These are phyloP conservation scores for Liolophura sinensis DNA, from an alignment of 1,140 invertebrate genomes.

Conservation along the genomic window DNA sequence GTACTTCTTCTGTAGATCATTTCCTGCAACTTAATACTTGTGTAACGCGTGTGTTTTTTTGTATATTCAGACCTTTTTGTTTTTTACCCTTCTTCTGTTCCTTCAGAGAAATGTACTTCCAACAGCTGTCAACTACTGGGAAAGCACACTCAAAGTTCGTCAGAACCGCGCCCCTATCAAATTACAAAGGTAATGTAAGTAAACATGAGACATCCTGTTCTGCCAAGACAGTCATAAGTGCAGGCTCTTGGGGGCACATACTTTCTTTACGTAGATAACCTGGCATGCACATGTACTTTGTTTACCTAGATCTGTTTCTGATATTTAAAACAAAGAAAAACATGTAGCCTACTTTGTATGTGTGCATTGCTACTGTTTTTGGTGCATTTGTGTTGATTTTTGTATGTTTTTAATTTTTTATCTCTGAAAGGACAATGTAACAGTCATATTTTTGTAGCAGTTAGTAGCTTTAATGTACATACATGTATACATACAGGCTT, in stretches of 20 bases:
- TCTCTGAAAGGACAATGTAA: neutral
- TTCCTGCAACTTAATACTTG: too few relatives aligned
- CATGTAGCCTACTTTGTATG: neutral
- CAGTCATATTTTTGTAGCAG: too few relatives aligned
- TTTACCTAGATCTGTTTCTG: neutral
- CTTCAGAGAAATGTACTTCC: slow-evolving; percentile 77
- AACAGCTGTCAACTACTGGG: slow-evolving; percentile 91
- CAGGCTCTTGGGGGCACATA: neutral
- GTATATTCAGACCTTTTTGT: slow-evolving; percentile 7
- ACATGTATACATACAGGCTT: too few relatives aligned
- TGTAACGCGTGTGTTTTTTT: too few relatives aligned
- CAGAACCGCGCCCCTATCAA: slow-evolving; percentile 81
- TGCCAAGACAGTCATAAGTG: neutral
- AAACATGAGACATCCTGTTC: neutral
- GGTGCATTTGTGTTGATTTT: too few relatives aligned
- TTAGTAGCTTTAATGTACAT: too few relatives aligned
- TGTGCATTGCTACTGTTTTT: neutral
- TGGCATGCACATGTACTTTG: neutral
- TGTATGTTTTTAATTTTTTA: too few relatives aligned
- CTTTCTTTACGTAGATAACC: neutral
- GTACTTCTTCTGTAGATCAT: too few relatives aligned
- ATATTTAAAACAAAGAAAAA: neutral
- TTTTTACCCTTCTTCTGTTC: slow-evolving; percentile 29
- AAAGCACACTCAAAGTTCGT: slow-evolving; percentile 84
- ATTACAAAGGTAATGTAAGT: slow-evolving; percentile 77